These are phyloP conservation scores for Phortica magna DNA, from an alignment of 2,888 invertebrate genomes.

Conservation along the genomic window DNA sequence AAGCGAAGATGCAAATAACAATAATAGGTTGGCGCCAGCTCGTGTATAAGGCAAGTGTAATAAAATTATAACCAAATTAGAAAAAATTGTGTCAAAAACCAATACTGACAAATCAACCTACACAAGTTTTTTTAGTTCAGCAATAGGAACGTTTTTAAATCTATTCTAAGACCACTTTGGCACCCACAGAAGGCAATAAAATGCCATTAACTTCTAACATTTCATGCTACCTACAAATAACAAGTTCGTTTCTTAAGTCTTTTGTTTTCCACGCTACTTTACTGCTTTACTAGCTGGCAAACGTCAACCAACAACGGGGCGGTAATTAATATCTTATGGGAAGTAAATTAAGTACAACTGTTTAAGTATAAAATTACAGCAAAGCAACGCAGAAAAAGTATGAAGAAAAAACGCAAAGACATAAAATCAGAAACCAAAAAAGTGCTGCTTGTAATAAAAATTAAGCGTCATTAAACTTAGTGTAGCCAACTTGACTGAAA, in stretches of 20 bases:
- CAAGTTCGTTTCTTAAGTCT: constrained; percentile 37
- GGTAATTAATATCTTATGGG: constrained; percentile 68
- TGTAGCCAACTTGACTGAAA: constrained; percentile 51
- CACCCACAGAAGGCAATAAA: neutral
- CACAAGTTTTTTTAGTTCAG: no score
- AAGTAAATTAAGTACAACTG: constrained; percentile 59
- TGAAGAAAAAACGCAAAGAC: neutral
- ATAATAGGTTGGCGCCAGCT: no score
- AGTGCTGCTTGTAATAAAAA: constrained; percentile 58
- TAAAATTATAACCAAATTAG: no score
- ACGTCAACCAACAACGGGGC: neutral
- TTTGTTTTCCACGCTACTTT: constrained; percentile 21
- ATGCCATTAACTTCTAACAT: neutral
- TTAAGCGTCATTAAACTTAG: constrained; percentile 65
- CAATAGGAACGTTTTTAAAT: no score
- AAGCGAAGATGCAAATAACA: no score
- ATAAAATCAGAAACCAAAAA: constrained; percentile 33
- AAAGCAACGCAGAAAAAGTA: constrained; percentile 49
- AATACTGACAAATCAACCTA: no score
- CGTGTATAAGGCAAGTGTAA: no score
- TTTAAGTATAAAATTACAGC: constrained; percentile 46
- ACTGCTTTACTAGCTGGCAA: neutral
- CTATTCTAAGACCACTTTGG: neutral
- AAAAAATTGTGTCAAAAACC: no score
- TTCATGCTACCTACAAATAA: neutral